Base-by-base conservation (phyloP, 2,888 invertebrate genomes). In the Drosophila nigricruria region DNA sequence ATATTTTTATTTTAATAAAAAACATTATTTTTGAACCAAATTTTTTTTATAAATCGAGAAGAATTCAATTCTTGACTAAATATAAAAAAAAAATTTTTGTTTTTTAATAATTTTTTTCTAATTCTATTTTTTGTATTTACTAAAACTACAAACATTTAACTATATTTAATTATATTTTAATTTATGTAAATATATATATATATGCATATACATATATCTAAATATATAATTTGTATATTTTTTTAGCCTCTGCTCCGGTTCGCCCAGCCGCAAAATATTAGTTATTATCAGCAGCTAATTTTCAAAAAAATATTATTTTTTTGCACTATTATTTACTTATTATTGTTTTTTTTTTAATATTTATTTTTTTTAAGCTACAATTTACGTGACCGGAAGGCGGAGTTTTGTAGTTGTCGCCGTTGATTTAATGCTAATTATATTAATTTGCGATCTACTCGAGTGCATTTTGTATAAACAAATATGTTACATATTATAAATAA, bases 351-450 rank as follows among this genome's bases (percentile, higher is more conserved):
- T 53, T 60, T 62, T 36, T 63, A 54, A 43, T 67, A 61, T 27
- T 25, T 34, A 34, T 45, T 71, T 72, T 71, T 72, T 56, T 64
- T 36, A 69, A 59, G 23, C 38, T 56, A 58, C 58, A 70, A 70
- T 70, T 73, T 72, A 56, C 81, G 81, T 86, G 83, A 86, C 87
- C 73, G 83, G 83, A 84, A 67, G 59, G 53, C n/a, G 65, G 38
- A 72, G 79, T 58, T 84, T 84, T 84, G 83, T 83, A 71, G 73
- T 71, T 66, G 73, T 77, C 72, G 75, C 78, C 68, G 74, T 77
- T 66, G 66, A 70, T 54, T 54, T 70, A 50, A 70, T 40, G 20
- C 58, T 60, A 82, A 80, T 81, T 40, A 81, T 53, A 64, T 47
- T 63, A 68, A 52, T 61, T 73, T 53, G 6, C 60, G 50, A 66